Percentiles rank a stretch among this genome's conserved stretches.
These are phyloP conservation scores for Pristionchus pacificus DNA, from an alignment of 1,140 invertebrate genomes.

Conservation along the genomic window DNA sequence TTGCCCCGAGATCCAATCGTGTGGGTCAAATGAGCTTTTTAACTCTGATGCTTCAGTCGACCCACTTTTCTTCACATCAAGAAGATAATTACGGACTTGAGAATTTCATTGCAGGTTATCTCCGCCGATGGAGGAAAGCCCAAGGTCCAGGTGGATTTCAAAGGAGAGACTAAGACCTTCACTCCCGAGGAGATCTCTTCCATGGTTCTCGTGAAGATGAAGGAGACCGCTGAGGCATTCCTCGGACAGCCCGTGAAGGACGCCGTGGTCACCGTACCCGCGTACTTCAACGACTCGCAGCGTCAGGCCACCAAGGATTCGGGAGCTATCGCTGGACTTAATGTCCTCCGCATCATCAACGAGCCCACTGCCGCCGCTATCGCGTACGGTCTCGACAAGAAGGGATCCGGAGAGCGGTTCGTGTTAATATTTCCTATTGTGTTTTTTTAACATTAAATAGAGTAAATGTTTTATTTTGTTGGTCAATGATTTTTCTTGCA, in stretches of 20 bases:
- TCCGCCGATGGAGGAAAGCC: constrained; percentile 42
- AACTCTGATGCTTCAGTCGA: constrained; percentile 1
- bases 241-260: constrained; percentile 62
- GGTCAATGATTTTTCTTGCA: too few species aligned
- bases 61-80: too few species aligned
- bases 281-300: too few species aligned
- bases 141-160: constrained; percentile 65
- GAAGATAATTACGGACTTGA: too few species aligned
- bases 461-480: too few species aligned
- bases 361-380: constrained; percentile 77
- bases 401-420: constrained; percentile 60
- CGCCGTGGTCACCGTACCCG: too few species aligned
- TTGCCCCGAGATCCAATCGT: neutral
- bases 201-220: too few species aligned
- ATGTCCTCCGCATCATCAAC: constrained; percentile 71
- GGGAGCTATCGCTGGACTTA: constrained; percentile 65
- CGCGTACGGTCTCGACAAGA: constrained; percentile 79
- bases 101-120: constrained; percentile 59
- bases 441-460: too few species aligned
- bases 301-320: constrained; percentile 75
- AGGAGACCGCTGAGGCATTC: too few species aligned
- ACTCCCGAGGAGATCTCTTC: constrained; percentile 84
- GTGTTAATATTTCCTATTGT: too few species aligned
- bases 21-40: neutral
- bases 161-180: constrained; percentile 82